A percentile compares a stretch with the other conserved stretches of the same genome.
phyloP scores from a whole-genome alignment of 2,113 vertebrate species.

The Podiceps cristatus region DNA sequence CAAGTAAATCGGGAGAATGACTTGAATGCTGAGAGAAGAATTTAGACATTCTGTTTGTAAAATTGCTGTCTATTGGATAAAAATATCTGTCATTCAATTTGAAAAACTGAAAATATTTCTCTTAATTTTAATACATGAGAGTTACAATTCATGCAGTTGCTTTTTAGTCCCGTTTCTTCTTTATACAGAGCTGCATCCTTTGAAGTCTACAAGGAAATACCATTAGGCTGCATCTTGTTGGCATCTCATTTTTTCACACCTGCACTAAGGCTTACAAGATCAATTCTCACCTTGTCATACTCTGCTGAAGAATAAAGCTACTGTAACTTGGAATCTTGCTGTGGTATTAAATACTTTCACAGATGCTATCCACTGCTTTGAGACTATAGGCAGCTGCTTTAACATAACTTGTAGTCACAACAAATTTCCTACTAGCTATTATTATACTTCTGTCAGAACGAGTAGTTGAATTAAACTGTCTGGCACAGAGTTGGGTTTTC shows the following conservation, averaged over 20 bases:
- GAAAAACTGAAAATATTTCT: neutral
- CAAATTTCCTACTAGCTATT: constrained; percentile 32
- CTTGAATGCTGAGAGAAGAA: neutral
- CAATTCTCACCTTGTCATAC: constrained; percentile 73
- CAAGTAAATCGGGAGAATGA: neutral
- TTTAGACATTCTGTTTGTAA: neutral
- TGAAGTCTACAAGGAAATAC: constrained; percentile 21
- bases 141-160: neutral
- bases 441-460: constrained; percentile 5
- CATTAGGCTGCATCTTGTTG: constrained; percentile 63
- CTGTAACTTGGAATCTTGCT: constrained; percentile 69
- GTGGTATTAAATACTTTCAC: constrained; percentile 75
- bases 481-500: neutral
- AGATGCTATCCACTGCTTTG: constrained; percentile 58
- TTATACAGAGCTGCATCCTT: constrained; percentile 31
- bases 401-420: constrained; percentile 58
- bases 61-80: neutral
- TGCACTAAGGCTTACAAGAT: constrained; percentile 58
- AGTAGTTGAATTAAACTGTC: constrained; percentile 23
- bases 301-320: constrained; percentile 70
- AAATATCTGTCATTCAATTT: neutral
- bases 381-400: constrained; percentile 73
- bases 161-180: constrained; percentile 39
- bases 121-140: neutral
- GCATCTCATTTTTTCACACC: constrained; percentile 68